phyloP scores from a whole-genome alignment of 2,113 vertebrate genomes.

The Stictonetta naevosa region DNA sequence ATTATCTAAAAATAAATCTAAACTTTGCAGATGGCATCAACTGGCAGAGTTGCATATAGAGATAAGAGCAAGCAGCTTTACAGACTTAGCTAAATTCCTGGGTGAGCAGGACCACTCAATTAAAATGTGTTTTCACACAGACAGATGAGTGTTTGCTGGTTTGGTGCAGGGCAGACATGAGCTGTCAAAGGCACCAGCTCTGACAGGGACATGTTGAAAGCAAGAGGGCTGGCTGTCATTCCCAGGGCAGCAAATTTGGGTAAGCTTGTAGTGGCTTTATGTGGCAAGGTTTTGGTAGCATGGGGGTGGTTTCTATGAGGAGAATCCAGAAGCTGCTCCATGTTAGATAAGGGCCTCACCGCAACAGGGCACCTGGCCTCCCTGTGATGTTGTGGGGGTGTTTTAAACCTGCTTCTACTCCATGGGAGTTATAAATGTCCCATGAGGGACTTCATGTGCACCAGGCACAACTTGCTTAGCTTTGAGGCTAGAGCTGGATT shows the following conservation, averaged over 20 bases:
- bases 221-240: neutral
- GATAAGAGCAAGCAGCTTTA: conserved; percentile 35
- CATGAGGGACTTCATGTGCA: too few species aligned
- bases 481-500: neutral
- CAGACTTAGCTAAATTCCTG: neutral
- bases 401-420: too few species aligned
- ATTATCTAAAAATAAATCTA: conserved; percentile 48
- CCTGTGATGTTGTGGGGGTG: too few species aligned
- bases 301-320: too few species aligned
- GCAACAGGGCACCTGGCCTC: too few species aligned
- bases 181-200: neutral
- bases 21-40: conserved; percentile 16
- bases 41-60: neutral
- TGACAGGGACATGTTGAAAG: neutral
- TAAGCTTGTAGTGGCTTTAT: neutral
- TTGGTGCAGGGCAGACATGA: neutral
- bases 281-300: too few species aligned
- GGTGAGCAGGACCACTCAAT: neutral
- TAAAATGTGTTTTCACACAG: conserved; percentile 45
- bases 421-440: too few species aligned
- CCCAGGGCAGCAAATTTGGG: neutral
- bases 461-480: neutral
- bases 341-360: too few species aligned
- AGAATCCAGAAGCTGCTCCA: too few species aligned
- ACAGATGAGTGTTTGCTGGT: neutral